Evolutionary conservation across 2,113 vertebrate genomes (phyloP), one percentile per base, ranked within the genome.

Genomic region (Spilogale gracilis): DNA sequence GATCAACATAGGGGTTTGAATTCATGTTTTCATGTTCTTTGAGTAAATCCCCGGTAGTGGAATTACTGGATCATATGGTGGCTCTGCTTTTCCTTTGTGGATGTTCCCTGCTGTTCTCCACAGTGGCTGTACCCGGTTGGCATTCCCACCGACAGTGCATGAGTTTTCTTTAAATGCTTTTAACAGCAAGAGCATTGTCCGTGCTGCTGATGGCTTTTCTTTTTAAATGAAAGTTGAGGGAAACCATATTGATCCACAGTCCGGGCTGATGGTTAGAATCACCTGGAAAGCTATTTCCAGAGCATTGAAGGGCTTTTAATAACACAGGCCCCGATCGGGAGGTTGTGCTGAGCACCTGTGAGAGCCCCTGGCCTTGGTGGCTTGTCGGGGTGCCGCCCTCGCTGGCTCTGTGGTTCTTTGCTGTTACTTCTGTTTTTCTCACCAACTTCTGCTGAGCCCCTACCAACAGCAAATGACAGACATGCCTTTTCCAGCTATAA

Each of bases 161-260:
- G 7, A 50, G 23, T 12, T 2, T 50, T 25, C 45, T 76, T 12
- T 50, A 50, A 52, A 80, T 4, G 38, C n/a, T n/a, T 27, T 27
- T 27, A 12, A 16, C 2, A 13, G 43, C 32, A 50, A 43, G 45
- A 16, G 9, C 13, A 18, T 1, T 9, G 32, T 21, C 30, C 0
- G 2, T 5, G 65, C 27, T 86, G 52, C 17, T 38, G 9, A n/a
- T 0, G 16, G 87, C 54, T 89, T 79, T 30, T 65, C 32, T 79
- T 43, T 91, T 43, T 54, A 38, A 38, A 63, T 54, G 27, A 38
- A 63, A 21, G 14, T 10, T 11, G 58, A 94, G 38, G 65, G n/a
- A 48, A n/a, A 20, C 18, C 52, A 4, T 1, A 9, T 13, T 45
- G 16, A 52, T 73, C 23, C 4, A 21, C 4, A 38, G 2, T 60